Base-by-base conservation (phyloP, 2,888 invertebrate species). In the Cryptocephalus moraei region DNA sequence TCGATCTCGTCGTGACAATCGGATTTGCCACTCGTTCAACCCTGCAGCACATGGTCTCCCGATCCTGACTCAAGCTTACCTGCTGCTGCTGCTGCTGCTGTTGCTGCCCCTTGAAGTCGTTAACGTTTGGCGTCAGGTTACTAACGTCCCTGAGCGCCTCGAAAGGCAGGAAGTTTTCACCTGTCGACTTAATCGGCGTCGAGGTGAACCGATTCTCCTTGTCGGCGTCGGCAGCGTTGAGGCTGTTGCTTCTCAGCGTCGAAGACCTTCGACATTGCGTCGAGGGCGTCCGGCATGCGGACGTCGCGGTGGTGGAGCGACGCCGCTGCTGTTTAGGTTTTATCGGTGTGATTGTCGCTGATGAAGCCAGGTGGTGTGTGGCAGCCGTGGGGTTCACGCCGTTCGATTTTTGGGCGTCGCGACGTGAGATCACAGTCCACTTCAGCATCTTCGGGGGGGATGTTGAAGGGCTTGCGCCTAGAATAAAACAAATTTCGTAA, bases 131-230 rank as follows among this genome's bases (percentile, higher is more conserved):
- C 3, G 79, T 79, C n/a, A 79, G 71, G 58, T 80, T 80, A 58
- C 80, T 80, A 8, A 80, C 77, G 61, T 80, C 80, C 64, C 78
- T 74, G 0, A 80, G 65, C 6, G 73, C 73, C 54, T 76, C 77
- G 32, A 56, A 57, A 36, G 58, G 62, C 11, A 53, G 11, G 32
- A 45, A 47, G 38, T 62, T 62, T 22, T 72, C 62, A 8, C 59
- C 49, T 10, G 65, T 63, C 12, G 12, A 14, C 63, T 78, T 79
- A 48, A 77, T 77, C 22, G 77, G 78, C 3, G 78, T 78, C 54
- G 79, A 78, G 60, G 75, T 78, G 52, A 72, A 80, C 56, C 76
- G 76, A 56, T 79, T 79, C 52, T 79, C 80, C 45, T 80, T 80
- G 52, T 75, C 75, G 3, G 74, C 73, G 47, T 77, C 72, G 41